These are phyloP conservation scores for Labeo catla DNA, from an alignment of 2,113 vertebrate genomes.

Conservation along the genomic window DNA sequence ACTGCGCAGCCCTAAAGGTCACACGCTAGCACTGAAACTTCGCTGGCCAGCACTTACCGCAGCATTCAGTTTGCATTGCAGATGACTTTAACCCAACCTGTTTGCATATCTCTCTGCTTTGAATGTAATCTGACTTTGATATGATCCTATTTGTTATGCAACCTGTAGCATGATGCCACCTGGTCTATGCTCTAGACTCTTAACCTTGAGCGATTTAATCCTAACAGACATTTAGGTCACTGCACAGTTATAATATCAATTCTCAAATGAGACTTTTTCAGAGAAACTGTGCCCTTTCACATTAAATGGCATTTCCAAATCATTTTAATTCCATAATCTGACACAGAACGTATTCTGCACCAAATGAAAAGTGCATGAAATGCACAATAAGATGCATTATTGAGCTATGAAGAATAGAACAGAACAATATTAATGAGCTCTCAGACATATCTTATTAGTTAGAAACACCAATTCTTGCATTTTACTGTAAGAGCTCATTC, in stretches of 20 bases:
- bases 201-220: conserved; percentile 14
- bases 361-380: background rate
- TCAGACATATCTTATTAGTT: background rate
- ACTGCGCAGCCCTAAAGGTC: conserved; percentile 25
- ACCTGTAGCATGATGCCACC: conserved; percentile 14
- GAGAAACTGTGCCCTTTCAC: conserved; percentile 34
- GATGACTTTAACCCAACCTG: conserved; percentile 4
- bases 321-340: background rate
- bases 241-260: background rate
- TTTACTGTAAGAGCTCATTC: background rate
- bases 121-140: conserved; percentile 44
- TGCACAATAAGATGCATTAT: background rate
- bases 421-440: background rate
- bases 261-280: background rate
- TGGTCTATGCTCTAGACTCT: conserved; percentile 22
- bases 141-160: conserved; percentile 43
- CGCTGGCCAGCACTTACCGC: background rate
- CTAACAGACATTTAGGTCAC: conserved; percentile 13
- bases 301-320: background rate
- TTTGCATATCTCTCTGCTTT: conserved; percentile 47
- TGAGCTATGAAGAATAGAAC: background rate
- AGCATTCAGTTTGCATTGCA: background rate
- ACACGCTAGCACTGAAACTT: background rate
- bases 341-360: background rate
- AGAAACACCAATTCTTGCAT: background rate